Percentiles rank a stretch among this genome's conserved stretches.
These are phyloP conservation scores for Lampris incognitus DNA, from an alignment of 2,113 vertebrate species.

Conservation along the genomic window DNA sequence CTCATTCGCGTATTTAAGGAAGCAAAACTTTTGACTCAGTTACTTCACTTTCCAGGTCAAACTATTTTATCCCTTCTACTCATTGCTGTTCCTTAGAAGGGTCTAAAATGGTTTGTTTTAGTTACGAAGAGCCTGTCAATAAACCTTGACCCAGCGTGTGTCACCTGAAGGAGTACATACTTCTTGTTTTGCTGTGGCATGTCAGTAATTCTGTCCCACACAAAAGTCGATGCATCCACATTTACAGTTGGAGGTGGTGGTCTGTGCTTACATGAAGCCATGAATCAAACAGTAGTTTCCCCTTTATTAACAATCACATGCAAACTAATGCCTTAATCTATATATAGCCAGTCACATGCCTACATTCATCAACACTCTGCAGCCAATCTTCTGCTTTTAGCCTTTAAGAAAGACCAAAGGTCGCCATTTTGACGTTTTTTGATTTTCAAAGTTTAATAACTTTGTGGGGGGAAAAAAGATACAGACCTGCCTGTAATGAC, in stretches of 20 bases:
- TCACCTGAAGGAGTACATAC: conserved; percentile 14
- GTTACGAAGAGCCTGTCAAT: conserved; percentile 13
- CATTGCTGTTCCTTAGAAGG: conserved; percentile 43
- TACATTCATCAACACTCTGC: too few species aligned
- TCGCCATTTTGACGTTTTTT: too few species aligned
- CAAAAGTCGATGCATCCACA: conserved; percentile 4
- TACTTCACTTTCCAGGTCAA: conserved; percentile 11
- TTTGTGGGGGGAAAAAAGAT: too few species aligned
- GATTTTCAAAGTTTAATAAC: too few species aligned
- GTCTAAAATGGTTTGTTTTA: background rate
- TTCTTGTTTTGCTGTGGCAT: conserved; percentile 20
- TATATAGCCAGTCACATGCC: background rate
- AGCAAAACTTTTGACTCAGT: conserved; percentile 37
- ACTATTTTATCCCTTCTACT: conserved; percentile 22
- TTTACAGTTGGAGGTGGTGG: conserved; percentile 12
- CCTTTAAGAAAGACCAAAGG: too few species aligned
- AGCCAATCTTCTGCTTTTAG: too few species aligned
- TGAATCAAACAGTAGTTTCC: background rate
- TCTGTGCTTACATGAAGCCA: background rate
- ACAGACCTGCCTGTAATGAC: too few species aligned
- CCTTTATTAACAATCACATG: conserved; percentile 9
- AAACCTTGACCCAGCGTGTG: conserved; percentile 30
- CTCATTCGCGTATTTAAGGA: conserved; percentile 26
- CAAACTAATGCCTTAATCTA: background rate
- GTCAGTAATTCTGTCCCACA: background rate